These are phyloP conservation scores for Caranx ignobilis DNA, from an alignment of 2,113 vertebrate species.

Conservation along the genomic window DNA sequence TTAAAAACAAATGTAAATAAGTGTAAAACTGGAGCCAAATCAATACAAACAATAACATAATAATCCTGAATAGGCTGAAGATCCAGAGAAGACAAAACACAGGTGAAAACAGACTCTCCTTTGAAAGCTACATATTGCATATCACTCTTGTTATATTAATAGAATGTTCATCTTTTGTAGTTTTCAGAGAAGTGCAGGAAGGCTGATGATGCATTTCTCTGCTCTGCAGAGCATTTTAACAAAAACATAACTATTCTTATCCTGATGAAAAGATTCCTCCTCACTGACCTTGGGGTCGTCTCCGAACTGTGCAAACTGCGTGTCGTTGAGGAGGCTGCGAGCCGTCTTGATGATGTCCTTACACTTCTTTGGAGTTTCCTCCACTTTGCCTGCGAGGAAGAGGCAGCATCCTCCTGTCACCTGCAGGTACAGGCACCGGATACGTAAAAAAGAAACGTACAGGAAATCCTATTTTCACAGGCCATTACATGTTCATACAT, in stretches of 20 bases:
- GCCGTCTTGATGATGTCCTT: constrained; percentile 99
- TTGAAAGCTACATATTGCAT: no score
- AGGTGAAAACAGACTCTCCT: no score
- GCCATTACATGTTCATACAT: constrained; percentile 8
- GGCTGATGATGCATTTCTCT: not conserved
- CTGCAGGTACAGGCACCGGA: constrained; percentile 69
- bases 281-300: constrained; percentile 95
- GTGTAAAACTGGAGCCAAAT: no score
- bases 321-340: constrained; percentile 94
- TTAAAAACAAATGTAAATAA: no score
- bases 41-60: no score
- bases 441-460: not conserved
- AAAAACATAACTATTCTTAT: not conserved
- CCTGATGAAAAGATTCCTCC: not conserved
- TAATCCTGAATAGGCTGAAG: no score
- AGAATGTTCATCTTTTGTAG: no score
- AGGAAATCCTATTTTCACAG: not conserved
- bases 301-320: constrained; percentile 97
- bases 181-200: no score
- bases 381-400: constrained; percentile 97
- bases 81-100: no score
- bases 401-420: constrained; percentile 98
- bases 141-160: no score
- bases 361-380: constrained; percentile 99
- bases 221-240: not conserved